Percentiles rank a stretch among this genome's conserved stretches.
These are phyloP conservation scores for Bos javanicus DNA, from an alignment of 2,113 vertebrate genomes.

Conservation along the genomic window DNA sequence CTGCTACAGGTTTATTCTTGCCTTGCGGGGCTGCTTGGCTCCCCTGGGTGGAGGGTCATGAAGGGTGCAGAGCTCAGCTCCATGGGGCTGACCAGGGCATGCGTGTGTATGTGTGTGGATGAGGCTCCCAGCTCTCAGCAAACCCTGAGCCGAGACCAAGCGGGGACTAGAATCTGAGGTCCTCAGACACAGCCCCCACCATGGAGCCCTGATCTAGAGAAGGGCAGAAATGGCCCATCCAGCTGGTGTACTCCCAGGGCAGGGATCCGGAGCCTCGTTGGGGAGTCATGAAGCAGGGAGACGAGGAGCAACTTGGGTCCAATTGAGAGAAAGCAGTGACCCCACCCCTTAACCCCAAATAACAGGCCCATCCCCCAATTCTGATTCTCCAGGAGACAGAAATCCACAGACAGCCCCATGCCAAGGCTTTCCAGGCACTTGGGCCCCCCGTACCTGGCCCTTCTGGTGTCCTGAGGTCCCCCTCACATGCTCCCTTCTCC, in stretches of 20 bases:
- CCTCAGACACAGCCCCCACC: background rate
- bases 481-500: background rate
- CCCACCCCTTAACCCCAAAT: background rate
- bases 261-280: background rate
- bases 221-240: background rate
- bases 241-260: background rate
- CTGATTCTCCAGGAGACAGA: background rate
- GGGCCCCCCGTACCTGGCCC: fast-evolving
- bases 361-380: background rate
- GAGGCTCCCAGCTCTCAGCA: background rate
- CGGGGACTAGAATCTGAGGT: background rate
- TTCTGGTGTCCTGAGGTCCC: background rate
- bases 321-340: background rate
- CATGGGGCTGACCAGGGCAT: background rate
- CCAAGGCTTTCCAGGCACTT: background rate
- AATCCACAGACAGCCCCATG: background rate
- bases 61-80: background rate
- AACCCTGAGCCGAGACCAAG: background rate
- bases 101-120: fast-evolving
- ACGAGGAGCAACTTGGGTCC: background rate
- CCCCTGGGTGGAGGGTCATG: background rate
- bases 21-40: background rate
- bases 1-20: background rate
- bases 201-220: background rate
- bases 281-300: background rate